Base-by-base conservation (phyloP, 1,140 invertebrate genomes). In the Microplitis demolitor region DNA sequence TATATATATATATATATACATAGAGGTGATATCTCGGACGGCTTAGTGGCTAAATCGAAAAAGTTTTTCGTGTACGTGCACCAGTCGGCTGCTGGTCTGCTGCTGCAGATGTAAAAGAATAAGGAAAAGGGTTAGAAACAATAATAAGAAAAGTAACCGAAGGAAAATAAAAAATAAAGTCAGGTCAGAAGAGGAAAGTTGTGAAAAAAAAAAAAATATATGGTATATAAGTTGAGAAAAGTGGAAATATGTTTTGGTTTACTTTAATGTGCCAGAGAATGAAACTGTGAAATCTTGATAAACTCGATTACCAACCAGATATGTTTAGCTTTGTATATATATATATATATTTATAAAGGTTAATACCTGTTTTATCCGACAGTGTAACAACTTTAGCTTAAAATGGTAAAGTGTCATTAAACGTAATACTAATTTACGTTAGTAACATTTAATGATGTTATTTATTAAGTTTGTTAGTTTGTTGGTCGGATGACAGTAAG, bases 211-310 rank as follows among this genome's bases (percentile, higher is more conserved):
- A 24, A 58, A 58, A 31, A 58, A 31, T 0, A 9, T 24, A 54
- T 8, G 11, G 53, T 24, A 24, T 16, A 58, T 24, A 71, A 71
- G 51, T 71, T 71, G 50, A 34, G 53, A 64, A 66, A 73, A 73
- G 71, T 73, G 60, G 56, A 73, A 73, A 73, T 73, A 73, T 73
- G 64, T 73, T 73, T 68, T 64, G 66, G 64, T 73, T 73, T 68
- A 71, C 62, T 71, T 58, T 62, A 71, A 58, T 63, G 11, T 4
- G 67, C 4, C 33, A 53, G 69, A 70, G 67, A 77, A 77, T 77
- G 76, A 77, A 77, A 73, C 71, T 66, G 70, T 71, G 73, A 77
- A 75, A 77, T 77, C 73, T 77, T 77, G 76, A 73, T 77, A 77
- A 77, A 75, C 74, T 77, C 69, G 69, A 73, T 77, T 77, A 75